Evolutionary conservation across 1,140 invertebrate genomes (phyloP).

Genomic region (Oedothorax gibbosus): DNA sequence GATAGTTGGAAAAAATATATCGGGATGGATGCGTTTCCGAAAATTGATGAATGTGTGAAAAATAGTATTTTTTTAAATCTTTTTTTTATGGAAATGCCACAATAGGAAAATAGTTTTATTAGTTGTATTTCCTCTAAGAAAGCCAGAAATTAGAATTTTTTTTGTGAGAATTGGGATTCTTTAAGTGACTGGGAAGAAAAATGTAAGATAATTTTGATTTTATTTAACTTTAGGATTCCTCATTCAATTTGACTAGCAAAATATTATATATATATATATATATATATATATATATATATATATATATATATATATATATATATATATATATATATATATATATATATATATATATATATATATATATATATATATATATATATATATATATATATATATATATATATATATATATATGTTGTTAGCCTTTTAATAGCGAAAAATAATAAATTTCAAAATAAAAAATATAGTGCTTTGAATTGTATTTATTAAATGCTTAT

Average conservation of each 20-base stretch:
- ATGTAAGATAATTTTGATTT: not conserved
- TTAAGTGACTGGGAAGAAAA: constrained; percentile 15
- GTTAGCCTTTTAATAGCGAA: no score
- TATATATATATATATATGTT: no score
- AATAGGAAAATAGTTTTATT: constrained; percentile 25
- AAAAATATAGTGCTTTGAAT: no score
- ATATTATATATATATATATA: no score
- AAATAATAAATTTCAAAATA: no score
- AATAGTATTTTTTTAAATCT: constrained; percentile 9
- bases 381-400: no score
- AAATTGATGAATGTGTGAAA: constrained; percentile 49
- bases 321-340: no score
- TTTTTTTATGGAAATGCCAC: constrained; percentile 12
- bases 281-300: no score
- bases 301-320: no score
- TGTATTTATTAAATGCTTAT: no score
- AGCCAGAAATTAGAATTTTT: constrained; percentile 31
- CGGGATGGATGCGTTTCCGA: constrained; percentile 38
- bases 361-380: no score
- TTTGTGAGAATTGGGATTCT: constrained; percentile 13
- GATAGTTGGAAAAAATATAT: not conserved
- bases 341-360: no score
- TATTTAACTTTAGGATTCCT: not conserved
- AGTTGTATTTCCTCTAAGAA: constrained; percentile 24
- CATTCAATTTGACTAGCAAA: not conserved